A percentile compares a stretch with the other conserved stretches of the same genome.
phyloP scores from a whole-genome alignment of 2,888 invertebrate genomes.

The Sinotaia quadrata region DNA sequence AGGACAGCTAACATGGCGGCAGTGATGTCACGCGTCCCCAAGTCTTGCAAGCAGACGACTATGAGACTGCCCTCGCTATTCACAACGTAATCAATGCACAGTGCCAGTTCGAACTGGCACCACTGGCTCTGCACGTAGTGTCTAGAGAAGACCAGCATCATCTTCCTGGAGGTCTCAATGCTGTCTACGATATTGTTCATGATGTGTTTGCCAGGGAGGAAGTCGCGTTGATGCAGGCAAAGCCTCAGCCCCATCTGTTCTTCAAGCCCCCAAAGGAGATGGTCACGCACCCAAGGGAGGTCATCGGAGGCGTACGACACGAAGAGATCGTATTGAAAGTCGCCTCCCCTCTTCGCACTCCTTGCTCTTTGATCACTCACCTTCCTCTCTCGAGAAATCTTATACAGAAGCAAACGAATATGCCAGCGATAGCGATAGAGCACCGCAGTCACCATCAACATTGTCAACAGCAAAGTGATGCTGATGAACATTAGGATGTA shows the following conservation, averaged over 20 bases:
- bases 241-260: slow-evolving; percentile 59
- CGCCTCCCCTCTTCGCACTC: neutral
- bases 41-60: slow-evolving; percentile 79
- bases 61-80: slow-evolving; percentile 71
- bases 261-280: slow-evolving; percentile 79
- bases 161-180: slow-evolving; percentile 79
- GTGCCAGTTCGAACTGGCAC: slow-evolving; percentile 44
- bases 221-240: slow-evolving; percentile 82
- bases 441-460: slow-evolving; percentile 43
- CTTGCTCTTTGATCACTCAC: too few species aligned
- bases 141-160: slow-evolving; percentile 79
- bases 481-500: slow-evolving; percentile 26
- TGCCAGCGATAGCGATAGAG: slow-evolving; percentile 76
- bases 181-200: slow-evolving; percentile 81
- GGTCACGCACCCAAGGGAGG: slow-evolving; percentile 78
- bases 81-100: slow-evolving; percentile 27
- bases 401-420: slow-evolving; percentile 74
- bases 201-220: slow-evolving; percentile 80
- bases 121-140: slow-evolving; percentile 58
- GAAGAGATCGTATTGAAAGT: slow-evolving; percentile 78
- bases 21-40: slow-evolving; percentile 77
- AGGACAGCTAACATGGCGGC: too few species aligned
- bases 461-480: slow-evolving; percentile 25
- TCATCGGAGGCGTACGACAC: slow-evolving; percentile 81
- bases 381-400: too few species aligned